Evolutionary conservation across 2,888 invertebrate species (phyloP), one percentile per base, ranked within the genome.

Genomic region (Laspeyria flexula): DNA sequence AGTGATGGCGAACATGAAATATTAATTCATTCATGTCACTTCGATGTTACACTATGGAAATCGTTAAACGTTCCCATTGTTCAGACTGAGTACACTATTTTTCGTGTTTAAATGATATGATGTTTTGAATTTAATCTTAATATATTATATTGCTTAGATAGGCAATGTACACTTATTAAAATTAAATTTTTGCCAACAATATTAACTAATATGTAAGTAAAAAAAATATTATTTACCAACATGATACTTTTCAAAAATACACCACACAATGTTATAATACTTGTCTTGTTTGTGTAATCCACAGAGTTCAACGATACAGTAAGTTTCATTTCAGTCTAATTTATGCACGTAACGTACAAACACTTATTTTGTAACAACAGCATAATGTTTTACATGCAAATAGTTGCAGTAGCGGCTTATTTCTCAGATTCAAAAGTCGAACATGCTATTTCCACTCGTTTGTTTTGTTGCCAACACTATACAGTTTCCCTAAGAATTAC

Each of bases 11-110:
- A 74, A 82, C 77, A 78, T 65, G 75, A 84, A 85, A 88, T 85
- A 83, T 79, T 88, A 86, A 88, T 88, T 86, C 78, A 73, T 79
- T 86, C 84, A 73, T 81, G 83, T 86, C 81, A 78, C 79, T 81
- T 78, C 65, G 62, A 76, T 79, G 79, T 83, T 72, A 63, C 73
- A 73, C 66, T 81, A 82, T 79, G 75, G 75, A 81, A 75, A 79
- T 80, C 45, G 63, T 68, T 72, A 58, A 65, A 64, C 67, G 49
- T 69, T 58, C 54, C 71, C 53, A 77, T 79, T 75, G 78, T 78
- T 65, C 71, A 48, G 42, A 53, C 57, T 59, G 51, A 29, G 16
- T 54, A 55, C 60, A 65, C 51, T 55, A 70, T 69, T 60, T 75
- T 67, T 41, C 58, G 51, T 67, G 65, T 73, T 43, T 34, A 10